phyloP scores from a whole-genome alignment of 2,888 invertebrate genomes.

The Anagyrus pseudococci region DNA sequence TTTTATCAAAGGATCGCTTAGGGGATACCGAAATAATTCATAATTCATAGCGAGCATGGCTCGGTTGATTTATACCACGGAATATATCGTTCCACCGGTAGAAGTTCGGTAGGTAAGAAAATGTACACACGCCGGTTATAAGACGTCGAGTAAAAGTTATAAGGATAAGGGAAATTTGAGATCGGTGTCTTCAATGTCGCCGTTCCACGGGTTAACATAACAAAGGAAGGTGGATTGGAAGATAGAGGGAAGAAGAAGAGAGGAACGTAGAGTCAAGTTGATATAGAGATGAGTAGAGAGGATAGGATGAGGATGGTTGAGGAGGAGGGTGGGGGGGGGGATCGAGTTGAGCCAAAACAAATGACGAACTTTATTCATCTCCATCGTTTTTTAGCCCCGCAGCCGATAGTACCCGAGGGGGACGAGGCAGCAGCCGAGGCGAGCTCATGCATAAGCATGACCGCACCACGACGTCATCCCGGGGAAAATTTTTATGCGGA shows the following conservation, averaged over 20 bases:
- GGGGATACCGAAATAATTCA: too few species aligned
- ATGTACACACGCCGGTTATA: neutral
- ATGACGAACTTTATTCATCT: conserved; percentile 5
- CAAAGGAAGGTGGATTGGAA: conserved; percentile 6
- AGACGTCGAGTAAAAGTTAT: neutral
- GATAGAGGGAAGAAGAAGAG: too few species aligned
- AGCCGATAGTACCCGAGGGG: neutral
- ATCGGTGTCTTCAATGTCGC: conserved; percentile 13
- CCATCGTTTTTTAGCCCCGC: neutral
- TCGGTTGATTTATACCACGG: too few species aligned
- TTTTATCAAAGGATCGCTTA: too few species aligned
- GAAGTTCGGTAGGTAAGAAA: neutral
- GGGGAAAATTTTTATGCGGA: conserved; percentile 23
- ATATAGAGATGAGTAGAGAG: too few species aligned
- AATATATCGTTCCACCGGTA: too few species aligned
- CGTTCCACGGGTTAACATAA: conserved; percentile 24
- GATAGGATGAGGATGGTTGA: too few species aligned
- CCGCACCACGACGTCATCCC: neutral
- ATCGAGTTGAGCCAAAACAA: neutral
- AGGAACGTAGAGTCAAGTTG: too few species aligned
- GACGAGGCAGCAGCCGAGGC: neutral
- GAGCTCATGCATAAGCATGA: conserved; percentile 13
- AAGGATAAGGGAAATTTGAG: conserved; percentile 10
- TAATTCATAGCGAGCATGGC: too few species aligned
- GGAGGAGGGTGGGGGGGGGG: too few species aligned